Evolutionary conservation across 37 sponge, comb jelly and placozoan species (phyloP).

Genomic region (Beroe ovata): DNA sequence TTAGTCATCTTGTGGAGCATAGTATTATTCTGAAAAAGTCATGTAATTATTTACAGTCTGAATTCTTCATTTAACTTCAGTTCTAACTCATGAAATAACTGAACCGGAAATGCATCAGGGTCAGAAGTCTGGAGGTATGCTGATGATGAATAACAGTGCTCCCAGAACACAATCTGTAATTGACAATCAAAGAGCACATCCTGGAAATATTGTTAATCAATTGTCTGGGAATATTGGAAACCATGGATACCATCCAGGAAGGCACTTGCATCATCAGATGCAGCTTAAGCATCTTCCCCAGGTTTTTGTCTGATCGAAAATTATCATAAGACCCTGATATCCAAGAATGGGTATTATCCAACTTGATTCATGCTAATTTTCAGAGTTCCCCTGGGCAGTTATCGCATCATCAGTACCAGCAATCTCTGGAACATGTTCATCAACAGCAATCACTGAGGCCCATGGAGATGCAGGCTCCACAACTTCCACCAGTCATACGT

Average conservation of each 20-base stretch:
- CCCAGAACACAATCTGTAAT: background rate
- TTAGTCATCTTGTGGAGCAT: no score
- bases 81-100: no score
- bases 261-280: conserved; percentile 21
- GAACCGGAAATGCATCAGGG: background rate
- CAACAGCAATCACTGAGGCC: no score
- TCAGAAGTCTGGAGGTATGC: background rate
- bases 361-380: no score
- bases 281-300: conserved; percentile 33
- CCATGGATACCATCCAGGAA: conserved; percentile 32
- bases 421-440: no score
- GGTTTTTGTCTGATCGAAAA: background rate
- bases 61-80: no score
- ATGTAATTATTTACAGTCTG: no score
- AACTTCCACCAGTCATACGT: no score
- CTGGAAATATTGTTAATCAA: background rate
- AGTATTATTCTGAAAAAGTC: no score
- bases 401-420: background rate
- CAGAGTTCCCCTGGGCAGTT: background rate
- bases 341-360: no score
- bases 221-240: background rate
- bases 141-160: conserved; percentile 27
- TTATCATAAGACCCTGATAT: no score
- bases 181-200: conserved; percentile 3
- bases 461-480: no score